Conservation (phyloP, 2,113 vertebrate genomes). For the Ptilorrhoa leucosticta region DNA sequence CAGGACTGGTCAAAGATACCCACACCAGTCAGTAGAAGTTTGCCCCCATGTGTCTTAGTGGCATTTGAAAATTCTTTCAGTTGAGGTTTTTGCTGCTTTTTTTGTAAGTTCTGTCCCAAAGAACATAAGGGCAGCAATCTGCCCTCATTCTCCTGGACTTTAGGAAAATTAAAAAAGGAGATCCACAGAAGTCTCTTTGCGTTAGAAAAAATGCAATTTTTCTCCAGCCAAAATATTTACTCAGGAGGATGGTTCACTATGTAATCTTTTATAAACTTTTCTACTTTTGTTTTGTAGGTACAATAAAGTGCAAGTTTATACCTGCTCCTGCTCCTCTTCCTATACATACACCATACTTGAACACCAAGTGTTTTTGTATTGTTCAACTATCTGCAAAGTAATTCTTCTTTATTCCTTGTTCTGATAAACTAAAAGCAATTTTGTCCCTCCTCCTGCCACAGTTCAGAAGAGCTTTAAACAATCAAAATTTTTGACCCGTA, state of each 20-base stretch:
- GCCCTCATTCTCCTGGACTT: background rate
- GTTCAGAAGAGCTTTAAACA: background rate
- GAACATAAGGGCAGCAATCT: background rate
- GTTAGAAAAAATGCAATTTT: background rate
- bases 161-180: background rate
- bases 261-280: background rate
- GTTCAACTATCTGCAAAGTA: background rate
- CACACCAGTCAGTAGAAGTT: background rate
- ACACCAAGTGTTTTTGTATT: rapidly evolving
- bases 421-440: background rate
- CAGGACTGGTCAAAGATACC: background rate
- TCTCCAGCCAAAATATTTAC: background rate
- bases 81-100: background rate
- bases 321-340: background rate
- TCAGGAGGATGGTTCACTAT: background rate
- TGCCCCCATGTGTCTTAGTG: background rate
- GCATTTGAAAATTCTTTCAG: background rate
- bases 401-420: background rate
- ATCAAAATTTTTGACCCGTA: background rate
- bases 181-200: background rate
- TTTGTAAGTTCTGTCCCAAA: background rate
- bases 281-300: background rate
- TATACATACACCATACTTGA: background rate
- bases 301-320: background rate
- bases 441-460: background rate